Evolutionary conservation across 1,140 invertebrate genomes (phyloP).

Genomic region (Sinella curviseta): DNA sequence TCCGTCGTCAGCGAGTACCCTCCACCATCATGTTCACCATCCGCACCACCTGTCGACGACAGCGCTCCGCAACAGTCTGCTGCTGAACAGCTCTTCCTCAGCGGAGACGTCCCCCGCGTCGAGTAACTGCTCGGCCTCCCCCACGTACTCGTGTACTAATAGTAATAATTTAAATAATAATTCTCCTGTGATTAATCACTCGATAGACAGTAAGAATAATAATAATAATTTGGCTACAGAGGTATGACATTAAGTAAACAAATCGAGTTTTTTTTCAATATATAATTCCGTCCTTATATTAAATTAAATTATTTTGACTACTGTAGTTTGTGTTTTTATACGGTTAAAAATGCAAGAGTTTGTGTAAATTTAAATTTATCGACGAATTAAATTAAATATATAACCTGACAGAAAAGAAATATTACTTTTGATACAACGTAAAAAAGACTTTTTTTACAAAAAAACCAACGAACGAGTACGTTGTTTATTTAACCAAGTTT

Average conservation of each 20-base stretch:
- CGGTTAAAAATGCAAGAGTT: too few relatives aligned
- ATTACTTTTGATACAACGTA: too few relatives aligned
- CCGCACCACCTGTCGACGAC: constrained; percentile 1
- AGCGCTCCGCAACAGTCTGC: constrained; percentile 9
- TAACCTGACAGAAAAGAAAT: too few relatives aligned
- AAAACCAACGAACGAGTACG: neutral
- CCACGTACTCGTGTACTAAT: neutral
- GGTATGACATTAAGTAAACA: constrained; percentile 27
- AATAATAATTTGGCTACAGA: constrained; percentile 37
- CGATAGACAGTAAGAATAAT: constrained; percentile 5
- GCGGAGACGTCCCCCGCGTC: constrained; percentile 9
- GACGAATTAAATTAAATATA: too few relatives aligned
- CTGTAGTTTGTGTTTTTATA: too few relatives aligned
- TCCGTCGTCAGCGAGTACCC: neutral
- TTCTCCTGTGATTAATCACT: constrained; percentile 25
- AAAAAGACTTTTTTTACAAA: neutral
- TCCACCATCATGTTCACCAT: too few relatives aligned
- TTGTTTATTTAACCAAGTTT: too few relatives aligned
- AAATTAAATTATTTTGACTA: too few relatives aligned
- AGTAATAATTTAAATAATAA: constrained; percentile 24
- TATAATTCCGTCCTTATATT: too few relatives aligned
- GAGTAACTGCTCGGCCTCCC: neutral
- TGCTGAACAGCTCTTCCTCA: neutral
- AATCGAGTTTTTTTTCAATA: neutral
- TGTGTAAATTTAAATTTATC: too few relatives aligned